Base-by-base conservation (phyloP, 2,888 invertebrate genomes). In the Cabera pusaria region DNA sequence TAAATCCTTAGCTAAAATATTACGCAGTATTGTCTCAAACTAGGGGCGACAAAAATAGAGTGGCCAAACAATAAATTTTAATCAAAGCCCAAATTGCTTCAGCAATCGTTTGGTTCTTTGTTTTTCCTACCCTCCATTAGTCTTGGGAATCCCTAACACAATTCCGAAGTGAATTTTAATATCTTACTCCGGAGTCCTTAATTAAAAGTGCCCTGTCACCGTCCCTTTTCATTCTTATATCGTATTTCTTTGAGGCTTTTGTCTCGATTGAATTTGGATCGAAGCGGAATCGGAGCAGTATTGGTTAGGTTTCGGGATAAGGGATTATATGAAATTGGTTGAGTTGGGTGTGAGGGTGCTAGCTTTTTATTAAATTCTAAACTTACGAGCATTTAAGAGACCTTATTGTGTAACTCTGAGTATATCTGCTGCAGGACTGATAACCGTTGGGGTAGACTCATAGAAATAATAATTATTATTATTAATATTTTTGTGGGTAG, bases 41-140 rank as follows among this genome's bases (percentile, higher is more conserved):
- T 53, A 51, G 47, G 51, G 39, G 34, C 25, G 42, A 46, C 63
- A 63, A 59, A 68, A 70, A 69, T 65, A 68, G 61, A 64, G 59
- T 57, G 52, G 54, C 47, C 45, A 61, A 64, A 72, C 76, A 79
- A 80, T 82, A 78, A 74, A 82, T 80, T 81, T 78, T 69, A 79
- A 82, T 80, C 78, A 77, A 62, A 54, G 61, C 48, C 65, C 58
- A 69, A 80, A 80, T 80, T 72, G 69, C 73, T 73, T 71, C 44
- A 57, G 52, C 65, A 58, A 67, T 75, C 58, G 57, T 49, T 50
- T 45, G 52, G 6, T 22, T 62, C 50, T 66, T 75, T 78, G 70
- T 73, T 72, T 71, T 72, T 49, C 42, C 36, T 47, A 36, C 35
- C 37, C 37, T 47, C 44, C 42, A 50, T 50, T 64, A 63, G 59